Base-by-base conservation (phyloP, 2,888 invertebrate species). In the Eumacrocentrus americanus region DNA sequence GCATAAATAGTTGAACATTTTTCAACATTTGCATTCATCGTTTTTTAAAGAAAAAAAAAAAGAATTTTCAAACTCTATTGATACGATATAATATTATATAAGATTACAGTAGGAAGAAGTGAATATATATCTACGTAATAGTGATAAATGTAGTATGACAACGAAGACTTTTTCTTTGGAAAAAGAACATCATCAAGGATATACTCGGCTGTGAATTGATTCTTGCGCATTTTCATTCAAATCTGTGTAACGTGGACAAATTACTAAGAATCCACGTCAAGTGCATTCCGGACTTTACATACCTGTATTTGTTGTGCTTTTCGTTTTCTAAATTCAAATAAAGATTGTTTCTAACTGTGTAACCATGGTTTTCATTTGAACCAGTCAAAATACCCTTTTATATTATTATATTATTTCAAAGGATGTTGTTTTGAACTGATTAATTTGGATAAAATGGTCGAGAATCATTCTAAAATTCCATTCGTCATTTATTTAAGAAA, bases 111-210 rank as follows among this genome's bases (percentile, higher is more conserved):
- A 38, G 29, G 46, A 20, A 55, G 47, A 51, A 29, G 38, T 46
- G 11, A 54, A 62, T 57, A 47, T 4, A 62, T 60, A 60, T 57
- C 55, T 64, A 59, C 59, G 58, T 58, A 29, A 48, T 18, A 57
- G 38, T 44, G 14, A n/a, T 48, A 48, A 16, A 59, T 60, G 58
- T 29, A 54, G 23, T 50, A 20, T 35, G 47, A n/a, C 22, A 38
- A 57, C 14, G 35, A 42, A 48, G 42, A 48, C 50, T 60, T 56
- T 50, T 51, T 35, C 55, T 29, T 57, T 12, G 22, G 18, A 18
- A 48, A 50, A 22, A 12, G 11, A 14, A 23, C 9, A 47, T 40
- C 37, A 50, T 29, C 37, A 25, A 38, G 25, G 9, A 51, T 16
- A 23, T 18, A 54, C 22, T 37, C 22, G 57, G 53, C 61, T 54